Evolutionary conservation across 2,888 invertebrate species (phyloP).

Genomic region (Heteropelma amictum): DNA sequence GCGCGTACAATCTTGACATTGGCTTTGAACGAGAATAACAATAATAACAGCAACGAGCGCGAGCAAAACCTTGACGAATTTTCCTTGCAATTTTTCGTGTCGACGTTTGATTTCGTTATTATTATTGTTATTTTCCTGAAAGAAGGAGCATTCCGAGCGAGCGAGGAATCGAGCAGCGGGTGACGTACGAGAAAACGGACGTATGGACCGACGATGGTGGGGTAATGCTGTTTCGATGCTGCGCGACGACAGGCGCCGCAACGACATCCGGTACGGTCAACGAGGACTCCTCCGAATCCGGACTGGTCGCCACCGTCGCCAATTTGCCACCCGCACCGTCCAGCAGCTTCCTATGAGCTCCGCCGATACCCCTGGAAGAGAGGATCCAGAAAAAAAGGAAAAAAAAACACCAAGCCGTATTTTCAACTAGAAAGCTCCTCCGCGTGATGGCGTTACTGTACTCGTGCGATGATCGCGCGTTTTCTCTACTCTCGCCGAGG

Average conservation of each 20-base stretch:
- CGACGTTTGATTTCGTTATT: background rate
- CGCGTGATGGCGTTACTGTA: background rate
- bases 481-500: too few relatives aligned
- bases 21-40: too few relatives aligned
- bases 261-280: conserved; percentile 71
- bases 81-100: background rate
- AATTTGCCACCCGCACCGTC: conserved; percentile 79
- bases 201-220: conserved; percentile 80
- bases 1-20: too few relatives aligned
- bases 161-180: conserved; percentile 5
- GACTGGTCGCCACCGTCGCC: conserved; percentile 80
- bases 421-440: conserved; percentile 17
- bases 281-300: conserved; percentile 79
- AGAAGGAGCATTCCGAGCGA: background rate
- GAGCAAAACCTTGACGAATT: too few relatives aligned
- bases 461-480: too few relatives aligned
- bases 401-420: too few relatives aligned
- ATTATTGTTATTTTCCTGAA: background rate
- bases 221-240: conserved; percentile 80
- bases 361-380: conserved; percentile 79
- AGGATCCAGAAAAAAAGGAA: conserved; percentile 69
- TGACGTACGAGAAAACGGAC: conserved; percentile 61
- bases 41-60: too few relatives aligned
- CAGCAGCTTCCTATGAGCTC: conserved; percentile 79
- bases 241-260: conserved; percentile 69